Base-by-base conservation (phyloP, 2,113 vertebrate species). In the Phyllostomus hastatus region DNA sequence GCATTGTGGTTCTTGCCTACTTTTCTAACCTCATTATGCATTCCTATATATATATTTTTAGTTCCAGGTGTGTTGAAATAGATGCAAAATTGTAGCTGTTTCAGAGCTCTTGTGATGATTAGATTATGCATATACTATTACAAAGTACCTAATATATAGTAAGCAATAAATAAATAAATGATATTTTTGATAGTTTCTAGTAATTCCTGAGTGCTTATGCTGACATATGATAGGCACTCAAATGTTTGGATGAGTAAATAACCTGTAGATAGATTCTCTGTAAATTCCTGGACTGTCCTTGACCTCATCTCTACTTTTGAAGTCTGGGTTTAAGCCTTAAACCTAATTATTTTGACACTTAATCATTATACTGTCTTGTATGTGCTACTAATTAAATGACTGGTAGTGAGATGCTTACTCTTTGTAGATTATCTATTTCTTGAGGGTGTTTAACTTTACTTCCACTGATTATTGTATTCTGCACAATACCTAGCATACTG, bases 271-370 rank as follows among this genome's bases (percentile, higher is more conserved):
- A 95, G 52, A 72, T 35, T 57, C 43, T 64, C 85, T 83, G 20
- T 95, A 72, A 43, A 67, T 95, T 88, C 35, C 28, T 82, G 19
- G 82, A 89, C 86, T 92, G 31, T 78, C 28, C 15, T 50, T 67
- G 16, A 87, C 7, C 1, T 94, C 1, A 76, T 95, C 3, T 41
- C 15, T 84, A 70, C n/a, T 46, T 90, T 89, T 89, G 22, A 88
- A 88, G 26, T 81, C 43, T 76, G 31, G 5, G 10, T 52, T 88
- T 91, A 88, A 80, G 50, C 33, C 16, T 87, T 80, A 26, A 0
- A 43, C 90, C 50, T 50, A 48, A 46, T 72, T 88, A 82, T 96
- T 90, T 97, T 90, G 69, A 61, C 24, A 75, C 10, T 61, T 86
- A 89, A 70, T 84, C 61, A 83, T 10, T 10, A 38, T 86, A 78